Percentiles rank a stretch among this genome's conserved stretches.
These are phyloP conservation scores for Hemicentrotus pulcherrimus DNA, from an alignment of 35 echinoderm and acorn worm genomes.

Conservation along the genomic window DNA sequence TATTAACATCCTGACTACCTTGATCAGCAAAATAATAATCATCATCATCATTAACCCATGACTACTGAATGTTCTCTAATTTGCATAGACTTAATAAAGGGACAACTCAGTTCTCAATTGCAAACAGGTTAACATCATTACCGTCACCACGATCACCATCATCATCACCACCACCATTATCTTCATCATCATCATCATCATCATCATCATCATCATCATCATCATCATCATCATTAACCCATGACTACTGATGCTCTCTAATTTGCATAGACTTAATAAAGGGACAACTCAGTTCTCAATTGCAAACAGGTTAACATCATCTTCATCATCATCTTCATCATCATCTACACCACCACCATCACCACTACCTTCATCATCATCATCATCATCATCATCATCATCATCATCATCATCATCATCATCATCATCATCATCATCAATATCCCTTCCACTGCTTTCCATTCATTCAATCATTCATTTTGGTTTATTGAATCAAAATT, in stretches of 20 bases:
- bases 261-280: not conserved
- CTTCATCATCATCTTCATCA: constrained; percentile 18
- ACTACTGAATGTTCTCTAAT: not conserved
- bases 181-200: not conserved
- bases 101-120: not conserved
- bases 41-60: not conserved
- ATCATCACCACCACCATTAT: not conserved
- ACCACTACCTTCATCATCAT: not conserved
- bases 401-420: not conserved
- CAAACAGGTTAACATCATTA: not conserved
- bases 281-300: not conserved
- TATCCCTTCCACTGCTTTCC: not conserved
- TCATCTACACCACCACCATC: not conserved
- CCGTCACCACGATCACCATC: not conserved
- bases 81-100: not conserved
- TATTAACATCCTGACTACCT: not conserved
- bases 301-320: not conserved
- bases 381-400: not conserved
- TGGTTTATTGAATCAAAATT: no score
- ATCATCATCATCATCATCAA: not conserved
- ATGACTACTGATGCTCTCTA: not conserved
- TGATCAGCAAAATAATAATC: not conserved
- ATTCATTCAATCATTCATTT: no score
- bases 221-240: constrained; percentile 33
- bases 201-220: not conserved